phyloP scores from a whole-genome alignment of 2,113 vertebrate genomes.

The Maylandia zebra region DNA sequence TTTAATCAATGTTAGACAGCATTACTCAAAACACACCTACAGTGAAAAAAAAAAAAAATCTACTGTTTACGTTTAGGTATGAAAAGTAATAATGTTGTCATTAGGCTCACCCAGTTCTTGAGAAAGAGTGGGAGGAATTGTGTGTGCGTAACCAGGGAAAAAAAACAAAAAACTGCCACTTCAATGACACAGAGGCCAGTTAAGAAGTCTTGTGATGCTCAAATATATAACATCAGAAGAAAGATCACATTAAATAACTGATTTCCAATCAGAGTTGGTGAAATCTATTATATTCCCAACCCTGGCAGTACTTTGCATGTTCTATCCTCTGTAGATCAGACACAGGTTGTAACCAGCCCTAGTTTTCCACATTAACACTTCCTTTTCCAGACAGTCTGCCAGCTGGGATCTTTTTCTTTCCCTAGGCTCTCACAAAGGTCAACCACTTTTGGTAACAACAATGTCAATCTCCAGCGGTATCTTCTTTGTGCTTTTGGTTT shows the following conservation, averaged over 20 bases:
- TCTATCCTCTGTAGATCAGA: neutral
- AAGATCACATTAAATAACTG: neutral
- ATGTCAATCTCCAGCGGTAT: neutral
- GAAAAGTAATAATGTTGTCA: neutral
- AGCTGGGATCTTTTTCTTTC: neutral
- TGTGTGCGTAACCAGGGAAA: neutral
- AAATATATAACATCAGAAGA: neutral
- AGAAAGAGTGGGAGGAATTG: neutral
- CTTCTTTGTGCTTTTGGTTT: neutral
- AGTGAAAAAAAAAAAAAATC: neutral
- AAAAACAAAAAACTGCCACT: neutral
- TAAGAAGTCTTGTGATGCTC: neutral
- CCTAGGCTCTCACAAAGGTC: neutral
- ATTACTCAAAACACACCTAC: neutral
- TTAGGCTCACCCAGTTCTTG: neutral
- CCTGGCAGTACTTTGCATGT: neutral
- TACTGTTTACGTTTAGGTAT: neutral
- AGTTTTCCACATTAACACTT: constrained; percentile 24
- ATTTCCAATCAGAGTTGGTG: neutral
- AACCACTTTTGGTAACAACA: neutral
- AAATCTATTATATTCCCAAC: neutral
- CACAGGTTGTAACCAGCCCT: constrained; percentile 18
- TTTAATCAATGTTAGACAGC: neutral
- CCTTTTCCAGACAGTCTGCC: constrained; percentile 42
- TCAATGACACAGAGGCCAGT: neutral